Base-by-base conservation (phyloP, 2,888 invertebrate species). In the Encarsia formosa region DNA sequence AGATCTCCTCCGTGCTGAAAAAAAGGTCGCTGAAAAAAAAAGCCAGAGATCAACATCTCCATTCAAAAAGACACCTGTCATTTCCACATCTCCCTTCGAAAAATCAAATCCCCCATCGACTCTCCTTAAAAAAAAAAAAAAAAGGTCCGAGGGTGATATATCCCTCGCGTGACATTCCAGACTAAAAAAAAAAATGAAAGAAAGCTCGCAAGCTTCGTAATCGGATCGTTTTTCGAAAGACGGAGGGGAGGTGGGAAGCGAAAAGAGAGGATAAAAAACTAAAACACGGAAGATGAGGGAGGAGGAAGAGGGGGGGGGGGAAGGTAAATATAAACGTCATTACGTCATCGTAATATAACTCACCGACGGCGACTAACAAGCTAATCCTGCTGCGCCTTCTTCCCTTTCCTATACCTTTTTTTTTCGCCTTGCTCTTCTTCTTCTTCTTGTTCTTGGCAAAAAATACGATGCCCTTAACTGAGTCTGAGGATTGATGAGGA, bases 41-140 rank as follows among this genome's bases (percentile, higher is more conserved):
- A 34, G 26, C 49, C 38, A n/a, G 50, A 44, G 43, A 47, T 50
- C 47, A 54, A 54, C 46, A 49, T 54, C 50, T 54, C 50, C 46
- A 50, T 54, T 50, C 47, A 46, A 50, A n/a, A 47, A 54, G 54
- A 49, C 49, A 54, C 54, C 54, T 54, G 54, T 46, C 54, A 54
- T 42, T 46, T 32, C 42, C 49, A 43, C n/a, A n/a, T n/a, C n/a
- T n/a, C n/a, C n/a, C n/a, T 48, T 38, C 38, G 23, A 9, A 24
- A 40, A 6, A 23, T 6, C 22, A 24, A 2, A 18, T n/a, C 23
- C 24, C 19, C 41, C 39, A 34, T 35, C 38, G 26, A 32, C 35
- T 42, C 22, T 8, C 23, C 23, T 35, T 9, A 15, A 18, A 37
- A 29, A 47, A 42, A 46, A 32, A 32, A 32, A 32, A 38, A 6